These are phyloP conservation scores for Parotocinclus haroldoi DNA, from an alignment of 2,797 vertebrate species.

Conservation along the genomic window DNA sequence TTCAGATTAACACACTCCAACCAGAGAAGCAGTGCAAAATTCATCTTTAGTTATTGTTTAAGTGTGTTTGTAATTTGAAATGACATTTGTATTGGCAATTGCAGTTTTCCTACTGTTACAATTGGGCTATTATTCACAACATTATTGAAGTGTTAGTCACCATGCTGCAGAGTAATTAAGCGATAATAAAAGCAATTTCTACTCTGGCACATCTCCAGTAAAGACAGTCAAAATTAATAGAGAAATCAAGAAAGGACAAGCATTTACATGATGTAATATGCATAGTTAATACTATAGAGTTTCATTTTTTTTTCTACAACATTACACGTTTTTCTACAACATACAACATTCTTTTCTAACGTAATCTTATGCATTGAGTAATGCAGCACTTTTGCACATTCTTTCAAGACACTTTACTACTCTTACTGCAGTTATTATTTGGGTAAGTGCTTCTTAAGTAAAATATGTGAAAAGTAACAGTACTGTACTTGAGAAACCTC, in stretches of 20 bases:
- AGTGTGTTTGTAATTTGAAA: conserved; percentile 22
- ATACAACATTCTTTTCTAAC: too few species aligned
- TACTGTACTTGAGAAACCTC: too few species aligned
- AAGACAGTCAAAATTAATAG: conserved; percentile 34
- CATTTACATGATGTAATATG: conserved; percentile 36
- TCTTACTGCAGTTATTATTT: too few species aligned
- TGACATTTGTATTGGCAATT: conserved; percentile 23
- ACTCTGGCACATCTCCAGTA: conserved; percentile 29
- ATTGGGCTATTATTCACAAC: neutral
- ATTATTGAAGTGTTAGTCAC: conserved; percentile 1
- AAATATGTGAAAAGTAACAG: too few species aligned
- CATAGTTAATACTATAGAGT: conserved; percentile 38
- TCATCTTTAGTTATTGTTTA: conserved; percentile 15
- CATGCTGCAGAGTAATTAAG: conserved; percentile 34
- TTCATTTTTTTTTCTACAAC: too few species aligned
- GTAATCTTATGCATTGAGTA: too few species aligned
- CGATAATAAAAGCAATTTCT: conserved; percentile 36
- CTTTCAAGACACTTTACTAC: too few species aligned
- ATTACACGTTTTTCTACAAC: too few species aligned
- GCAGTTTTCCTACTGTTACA: conserved; percentile 12
- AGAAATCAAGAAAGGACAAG: conserved; percentile 36
- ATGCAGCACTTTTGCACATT: too few species aligned
- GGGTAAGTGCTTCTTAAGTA: too few species aligned
- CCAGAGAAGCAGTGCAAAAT: neutral
- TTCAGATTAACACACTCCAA: neutral